Evolutionary conservation across 2,888 invertebrate genomes (phyloP).

Genomic region (Ormyrus nitidulus): DNA sequence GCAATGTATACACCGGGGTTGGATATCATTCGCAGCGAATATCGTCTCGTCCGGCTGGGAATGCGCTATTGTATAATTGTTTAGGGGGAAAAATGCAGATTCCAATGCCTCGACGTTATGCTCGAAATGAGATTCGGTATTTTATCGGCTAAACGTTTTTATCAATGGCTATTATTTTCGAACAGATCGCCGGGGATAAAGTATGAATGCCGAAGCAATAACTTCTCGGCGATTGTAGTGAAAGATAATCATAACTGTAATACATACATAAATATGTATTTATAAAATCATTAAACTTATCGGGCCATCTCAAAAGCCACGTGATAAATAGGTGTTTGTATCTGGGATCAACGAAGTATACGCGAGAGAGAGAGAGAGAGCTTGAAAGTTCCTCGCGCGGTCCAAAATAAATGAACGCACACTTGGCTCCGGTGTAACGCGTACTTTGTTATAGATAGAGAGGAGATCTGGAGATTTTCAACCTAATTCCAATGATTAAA

Average conservation of each 20-base stretch:
- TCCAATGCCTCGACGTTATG: too few species aligned
- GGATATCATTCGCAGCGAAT: too few species aligned
- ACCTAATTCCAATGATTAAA: neutral
- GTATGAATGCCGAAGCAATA: conserved; percentile 11
- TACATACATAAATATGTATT: conserved; percentile 44
- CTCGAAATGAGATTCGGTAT: neutral
- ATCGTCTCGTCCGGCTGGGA: too few species aligned
- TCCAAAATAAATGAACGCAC: conserved; percentile 3
- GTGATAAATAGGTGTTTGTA: conserved; percentile 30
- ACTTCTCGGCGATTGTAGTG: conserved; percentile 7
- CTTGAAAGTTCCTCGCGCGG: conserved; percentile 23
- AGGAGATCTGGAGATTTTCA: neutral
- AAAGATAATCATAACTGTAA: conserved; percentile 37
- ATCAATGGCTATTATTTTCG: conserved; percentile 3
- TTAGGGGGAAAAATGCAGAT: too few species aligned
- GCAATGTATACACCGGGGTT: too few species aligned
- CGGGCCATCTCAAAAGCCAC: neutral
- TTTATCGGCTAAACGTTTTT: neutral
- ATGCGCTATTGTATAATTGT: too few species aligned
- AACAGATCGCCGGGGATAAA: neutral
- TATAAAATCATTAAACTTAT: conserved; percentile 50
- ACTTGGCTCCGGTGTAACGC: conserved; percentile 3
- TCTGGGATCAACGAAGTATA: conserved; percentile 16
- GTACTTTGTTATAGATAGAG: neutral
- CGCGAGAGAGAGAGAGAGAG: neutral